Percentiles rank a stretch among this genome's conserved stretches.
These are phyloP conservation scores for Drosophila ficusphila DNA, from an alignment of 1,140 invertebrate species.

Conservation along the genomic window DNA sequence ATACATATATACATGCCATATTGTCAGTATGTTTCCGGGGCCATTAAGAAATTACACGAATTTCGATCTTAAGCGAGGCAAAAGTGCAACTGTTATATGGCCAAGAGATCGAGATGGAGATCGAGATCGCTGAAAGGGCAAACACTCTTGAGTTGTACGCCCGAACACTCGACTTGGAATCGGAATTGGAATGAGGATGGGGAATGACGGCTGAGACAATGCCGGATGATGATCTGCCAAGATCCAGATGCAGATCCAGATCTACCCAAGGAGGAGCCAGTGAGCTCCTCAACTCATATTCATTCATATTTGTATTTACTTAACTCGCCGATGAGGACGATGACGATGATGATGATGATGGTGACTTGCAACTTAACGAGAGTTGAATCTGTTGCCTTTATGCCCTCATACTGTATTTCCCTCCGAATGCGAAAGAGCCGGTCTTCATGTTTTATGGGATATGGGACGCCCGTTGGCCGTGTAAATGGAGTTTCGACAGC, in stretches of 20 bases:
- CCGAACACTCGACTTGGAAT: conserved; percentile 37
- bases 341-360: conserved; percentile 67
- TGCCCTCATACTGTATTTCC: conserved; percentile 38
- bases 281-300: conserved; percentile 78
- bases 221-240: conserved; percentile 71
- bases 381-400: conserved; percentile 38
- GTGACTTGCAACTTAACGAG: conserved; percentile 75
- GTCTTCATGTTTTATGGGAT: conserved; percentile 70
- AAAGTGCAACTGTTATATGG: conserved; percentile 51
- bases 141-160: conserved; percentile 58
- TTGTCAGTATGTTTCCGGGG: not conserved
- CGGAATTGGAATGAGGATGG: conserved; percentile 19
- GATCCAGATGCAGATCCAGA: conserved; percentile 64
- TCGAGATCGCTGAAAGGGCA: conserved; percentile 58
- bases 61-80: conserved; percentile 41
- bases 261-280: conserved; percentile 31
- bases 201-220: conserved; percentile 55
- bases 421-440: conserved; percentile 49
- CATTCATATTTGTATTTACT: conserved; percentile 82
- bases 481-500: conserved; percentile 83
- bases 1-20: not conserved
- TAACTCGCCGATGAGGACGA: conserved; percentile 66
- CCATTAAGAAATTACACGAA: conserved; percentile 64
- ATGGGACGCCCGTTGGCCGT: conserved; percentile 73
- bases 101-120: conserved; percentile 51